These are phyloP conservation scores for Rhabdornis inornatus DNA, from an alignment of 2,113 vertebrate species.

Conservation along the genomic window DNA sequence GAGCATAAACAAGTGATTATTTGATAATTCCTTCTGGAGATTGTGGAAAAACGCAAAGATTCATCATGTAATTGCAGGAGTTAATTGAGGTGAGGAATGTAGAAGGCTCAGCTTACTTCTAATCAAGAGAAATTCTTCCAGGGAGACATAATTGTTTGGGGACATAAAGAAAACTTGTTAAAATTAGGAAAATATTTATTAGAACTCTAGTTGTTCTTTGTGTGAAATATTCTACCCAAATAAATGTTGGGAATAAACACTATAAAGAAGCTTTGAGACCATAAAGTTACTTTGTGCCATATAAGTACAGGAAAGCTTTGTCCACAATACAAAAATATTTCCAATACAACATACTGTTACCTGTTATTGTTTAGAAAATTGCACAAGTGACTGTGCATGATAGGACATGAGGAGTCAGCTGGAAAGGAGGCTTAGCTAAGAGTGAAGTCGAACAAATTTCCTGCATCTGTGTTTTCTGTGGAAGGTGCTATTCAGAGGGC, in stretches of 20 bases:
- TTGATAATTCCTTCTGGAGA: not conserved
- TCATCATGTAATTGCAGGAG: not conserved
- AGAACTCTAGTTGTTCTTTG: not conserved
- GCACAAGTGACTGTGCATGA: not conserved
- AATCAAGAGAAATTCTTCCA: not conserved
- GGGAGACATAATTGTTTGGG: not conserved
- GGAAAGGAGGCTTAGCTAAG: not conserved
- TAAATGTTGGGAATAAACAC: not conserved
- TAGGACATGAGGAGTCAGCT: not conserved
- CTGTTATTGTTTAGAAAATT: not conserved
- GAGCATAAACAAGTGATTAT: not conserved
- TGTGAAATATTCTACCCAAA: not conserved
- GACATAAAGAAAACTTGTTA: not conserved
- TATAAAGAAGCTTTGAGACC: not conserved
- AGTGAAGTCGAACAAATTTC: constrained; percentile 27
- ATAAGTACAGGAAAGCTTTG: not conserved
- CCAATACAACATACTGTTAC: not conserved
- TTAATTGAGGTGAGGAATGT: not conserved
- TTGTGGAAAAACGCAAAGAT: not conserved
- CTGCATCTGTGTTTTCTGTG: not conserved
- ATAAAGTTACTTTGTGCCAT: not conserved
- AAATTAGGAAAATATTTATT: not conserved
- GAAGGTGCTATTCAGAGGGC: constrained; percentile 34
- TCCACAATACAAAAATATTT: not conserved
- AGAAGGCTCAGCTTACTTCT: not conserved